phyloP scores from a whole-genome alignment of 1,140 invertebrate genomes.

The Drosophila guanche region DNA sequence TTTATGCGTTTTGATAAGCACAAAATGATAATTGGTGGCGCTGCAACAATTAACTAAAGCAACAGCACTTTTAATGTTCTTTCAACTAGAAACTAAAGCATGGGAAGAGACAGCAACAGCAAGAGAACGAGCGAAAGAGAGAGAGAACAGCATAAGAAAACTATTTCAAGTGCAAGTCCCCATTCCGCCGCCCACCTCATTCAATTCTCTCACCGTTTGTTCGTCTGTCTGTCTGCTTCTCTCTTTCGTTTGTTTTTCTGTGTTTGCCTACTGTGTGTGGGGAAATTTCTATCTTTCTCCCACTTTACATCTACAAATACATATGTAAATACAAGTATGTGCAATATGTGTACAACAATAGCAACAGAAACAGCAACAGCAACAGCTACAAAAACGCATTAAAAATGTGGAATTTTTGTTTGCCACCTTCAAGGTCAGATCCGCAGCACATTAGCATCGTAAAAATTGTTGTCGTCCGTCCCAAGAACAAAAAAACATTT shows the following conservation, averaged over 20 bases:
- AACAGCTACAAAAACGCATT: slow-evolving; percentile 31
- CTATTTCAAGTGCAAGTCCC: slow-evolving; percentile 70
- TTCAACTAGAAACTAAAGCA: slow-evolving; percentile 9
- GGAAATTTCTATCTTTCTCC: slow-evolving; percentile 26
- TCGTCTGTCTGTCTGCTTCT: no score
- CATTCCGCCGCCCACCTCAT: slow-evolving; percentile 33
- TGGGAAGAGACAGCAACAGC: slow-evolving; percentile 18
- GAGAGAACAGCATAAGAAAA: slow-evolving; percentile 25
- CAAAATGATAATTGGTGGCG: slow-evolving; percentile 46
- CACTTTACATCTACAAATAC: slow-evolving; percentile 45
- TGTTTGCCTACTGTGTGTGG: slow-evolving; percentile 8
- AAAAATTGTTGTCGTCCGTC: slow-evolving; percentile 49
- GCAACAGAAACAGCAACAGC: slow-evolving; percentile 3
- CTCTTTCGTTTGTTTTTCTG: no score
- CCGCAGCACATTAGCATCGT: slow-evolving; percentile 30
- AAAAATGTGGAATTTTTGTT: slow-evolving; percentile 40
- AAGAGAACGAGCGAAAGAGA: slow-evolving; percentile 5
- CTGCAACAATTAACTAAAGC: slow-evolving; percentile 35
- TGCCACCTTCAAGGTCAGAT: slow-evolving; percentile 60
- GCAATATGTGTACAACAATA: slow-evolving; percentile 15
- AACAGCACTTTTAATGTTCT: slow-evolving; percentile 20
- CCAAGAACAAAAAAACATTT: slow-evolving; percentile 45
- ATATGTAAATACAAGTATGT: slow-evolving; percentile 17
- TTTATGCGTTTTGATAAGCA: slow-evolving; percentile 67
- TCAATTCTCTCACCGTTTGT: not conserved